Base-by-base conservation (phyloP, 2,113 vertebrate genomes). In the Danionella cerebrum region DNA sequence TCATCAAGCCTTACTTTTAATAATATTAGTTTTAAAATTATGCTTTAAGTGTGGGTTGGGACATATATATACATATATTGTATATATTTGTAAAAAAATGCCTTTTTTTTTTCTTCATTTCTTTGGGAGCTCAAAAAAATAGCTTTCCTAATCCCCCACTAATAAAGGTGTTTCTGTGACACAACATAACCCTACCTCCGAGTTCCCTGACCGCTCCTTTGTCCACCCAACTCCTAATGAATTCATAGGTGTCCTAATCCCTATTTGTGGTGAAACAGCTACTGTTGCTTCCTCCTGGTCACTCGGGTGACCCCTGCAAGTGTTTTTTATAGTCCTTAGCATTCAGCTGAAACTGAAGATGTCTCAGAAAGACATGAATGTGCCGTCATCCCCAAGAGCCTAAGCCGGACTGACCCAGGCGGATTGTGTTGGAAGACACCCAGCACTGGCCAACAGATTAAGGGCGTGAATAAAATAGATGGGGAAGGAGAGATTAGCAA, bases 331-430 rank as follows among this genome's bases (percentile, higher is more conserved):
- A 11, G 78, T 78, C 80, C 86, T 89, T 88, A 86, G 81, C 88
- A 89, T 90, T 94, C 91, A 91, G 90, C 91, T 91, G 86, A 83
- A 90, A 87, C 88, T 90, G 83, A 93, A 94, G 91, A 94, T 88
- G 90, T 93, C 91, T 89, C 88, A 42, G 86, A 80, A 82, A 85
- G 84, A 85, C 87, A 84, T 90, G 91, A 91, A 92, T 89, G 89
- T 86, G 85, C 82, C 93, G 90, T 85, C 51, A 72, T 67, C 38
- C 50, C 2, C 91, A 85, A 93, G 90, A 84, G 78, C 83, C 90
- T 97, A 95, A 97, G 94, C 92, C 91, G 79, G 52, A 76, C 84
- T 93, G 93, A 93, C 91, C 91, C 77, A 29, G 19, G 84, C 44
- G 86, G 89, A 92, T 95, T 95, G 91, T 92, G 91, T 85, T 79